Evolutionary conservation across 2,888 invertebrate genomes (phyloP), one percentile per base, ranked within the genome.

Genomic region (Drosophila atripex): DNA sequence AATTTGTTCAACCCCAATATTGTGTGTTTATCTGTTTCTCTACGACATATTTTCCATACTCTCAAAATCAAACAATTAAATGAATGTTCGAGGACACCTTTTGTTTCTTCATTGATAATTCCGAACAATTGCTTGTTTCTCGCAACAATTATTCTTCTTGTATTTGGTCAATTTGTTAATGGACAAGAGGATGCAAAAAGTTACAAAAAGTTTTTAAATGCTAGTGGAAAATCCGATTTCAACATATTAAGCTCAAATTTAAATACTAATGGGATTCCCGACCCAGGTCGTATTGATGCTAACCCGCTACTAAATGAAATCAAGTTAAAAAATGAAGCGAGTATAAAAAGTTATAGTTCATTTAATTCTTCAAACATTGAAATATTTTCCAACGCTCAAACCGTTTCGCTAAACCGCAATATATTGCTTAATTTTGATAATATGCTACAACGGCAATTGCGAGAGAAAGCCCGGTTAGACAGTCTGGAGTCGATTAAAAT

Each of bases 401-500:
- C 75, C 3, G 66, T 72, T n/a, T 87, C 78, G 11, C 66, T 87
- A 39, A 82, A 76, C 14, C 69, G 75, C 2, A 88, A 82, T 52
- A 78, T 76, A 30, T 78, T 88, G 16, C 80, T 89, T 4, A 82
- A 65, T 35, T 80, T 86, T 1, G 88, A 86, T 4, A 77, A 75
- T 21, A 69, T 80, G 1, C 46, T 88, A 8, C 80, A 88, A 7
- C 83, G 86, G 3, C 93, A 93, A 70, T 91, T 93, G 52, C 90
- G 93, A 77, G 93, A 94, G 78, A 93, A 93, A 90, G 92, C 93
- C 55, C 93, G 94, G 77, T 93, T 93, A 80, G 93, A 94, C 80
- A 94, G 93, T 86, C 92, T 95, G 70, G 93, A 93, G 85, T 93
- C 93, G 60, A 94, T 95, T 79, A 94, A 94, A 88, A 93, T 93